These are phyloP conservation scores for Girardia tigrina DNA, from an alignment of 2,888 invertebrate genomes.

Conservation along the genomic window DNA sequence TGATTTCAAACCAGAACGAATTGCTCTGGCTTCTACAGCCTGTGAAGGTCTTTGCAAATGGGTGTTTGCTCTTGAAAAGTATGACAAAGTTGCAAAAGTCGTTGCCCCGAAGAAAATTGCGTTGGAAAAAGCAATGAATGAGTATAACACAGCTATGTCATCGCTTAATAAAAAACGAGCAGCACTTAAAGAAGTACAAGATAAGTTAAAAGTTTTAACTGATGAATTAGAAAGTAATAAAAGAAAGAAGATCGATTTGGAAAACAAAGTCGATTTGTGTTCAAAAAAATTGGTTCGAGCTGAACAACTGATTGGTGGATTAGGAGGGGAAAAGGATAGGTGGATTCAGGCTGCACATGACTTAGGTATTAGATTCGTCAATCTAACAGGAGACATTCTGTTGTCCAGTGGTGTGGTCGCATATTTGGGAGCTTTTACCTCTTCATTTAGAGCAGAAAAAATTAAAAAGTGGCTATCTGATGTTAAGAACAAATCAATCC, in stretches of 20 bases:
- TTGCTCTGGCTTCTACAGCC: conserved; percentile 70
- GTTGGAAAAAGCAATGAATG: conserved; percentile 48
- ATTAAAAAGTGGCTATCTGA: conserved; percentile 62
- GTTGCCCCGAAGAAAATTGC: conserved; percentile 52
- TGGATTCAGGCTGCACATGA: conserved; percentile 47
- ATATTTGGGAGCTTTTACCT: conserved; percentile 50
- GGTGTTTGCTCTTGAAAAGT: conserved; percentile 50
- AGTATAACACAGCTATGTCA: conserved; percentile 47
- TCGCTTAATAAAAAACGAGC: conserved; percentile 50
- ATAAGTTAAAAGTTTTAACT: conserved; percentile 48
- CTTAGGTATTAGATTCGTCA: conserved; percentile 45
- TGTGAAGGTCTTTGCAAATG: conserved; percentile 61
- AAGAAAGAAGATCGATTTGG: conserved; percentile 49
- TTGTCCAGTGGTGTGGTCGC: conserved; percentile 52
- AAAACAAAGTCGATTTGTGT: conserved; percentile 48
- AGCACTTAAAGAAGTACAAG: conserved; percentile 50
- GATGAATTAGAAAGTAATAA: conserved; percentile 49
- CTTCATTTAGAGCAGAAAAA: conserved; percentile 54
- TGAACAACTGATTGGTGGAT: conserved; percentile 50
- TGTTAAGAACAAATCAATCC: conserved; percentile 60
- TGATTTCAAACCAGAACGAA: conserved; percentile 78
- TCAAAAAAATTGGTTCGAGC: conserved; percentile 50
- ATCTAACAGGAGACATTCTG: conserved; percentile 59
- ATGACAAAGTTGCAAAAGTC: conserved; percentile 51
- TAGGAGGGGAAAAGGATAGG: conserved; percentile 50